Evolutionary conservation across 2,113 vertebrate species (phyloP).

Genomic region (Xyliphius kryptos): DNA sequence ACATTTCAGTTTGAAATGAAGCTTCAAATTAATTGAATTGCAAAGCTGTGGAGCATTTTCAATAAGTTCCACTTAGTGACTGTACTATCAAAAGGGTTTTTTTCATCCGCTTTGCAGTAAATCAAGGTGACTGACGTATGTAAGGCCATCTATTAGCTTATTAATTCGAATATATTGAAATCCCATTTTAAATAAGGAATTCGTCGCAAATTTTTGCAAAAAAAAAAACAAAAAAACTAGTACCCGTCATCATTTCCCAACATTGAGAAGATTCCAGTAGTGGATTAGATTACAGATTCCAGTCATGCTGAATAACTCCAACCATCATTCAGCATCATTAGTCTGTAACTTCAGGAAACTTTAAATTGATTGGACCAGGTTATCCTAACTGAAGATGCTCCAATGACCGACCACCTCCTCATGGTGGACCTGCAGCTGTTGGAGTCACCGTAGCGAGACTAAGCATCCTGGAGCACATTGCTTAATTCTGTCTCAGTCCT

Average conservation of each 20-base stretch:
- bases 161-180: neutral
- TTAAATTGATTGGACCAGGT: slow-evolving; percentile 1
- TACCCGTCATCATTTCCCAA: too few species aligned
- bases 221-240: too few species aligned
- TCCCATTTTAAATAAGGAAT: too few species aligned
- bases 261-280: too few species aligned
- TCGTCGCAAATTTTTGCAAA: too few species aligned
- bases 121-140: neutral
- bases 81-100: neutral
- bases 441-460: neutral
- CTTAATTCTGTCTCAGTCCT: neutral
- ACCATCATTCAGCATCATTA: too few species aligned
- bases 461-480: too few species aligned
- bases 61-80: neutral
- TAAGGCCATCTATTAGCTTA: neutral
- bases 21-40: slow-evolving; percentile 14
- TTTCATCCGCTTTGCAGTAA: neutral
- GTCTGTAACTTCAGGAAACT: neutral
- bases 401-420: neutral
- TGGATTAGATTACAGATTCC: too few species aligned
- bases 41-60: neutral
- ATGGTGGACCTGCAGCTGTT: neutral
- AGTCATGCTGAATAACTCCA: too few species aligned
- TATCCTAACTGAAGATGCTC: neutral
- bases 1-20: slow-evolving; percentile 12